Evolutionary conservation across 2,113 vertebrate genomes (phyloP), one percentile per base, ranked within the genome.

Genomic region (Elephas maximus): DNA sequence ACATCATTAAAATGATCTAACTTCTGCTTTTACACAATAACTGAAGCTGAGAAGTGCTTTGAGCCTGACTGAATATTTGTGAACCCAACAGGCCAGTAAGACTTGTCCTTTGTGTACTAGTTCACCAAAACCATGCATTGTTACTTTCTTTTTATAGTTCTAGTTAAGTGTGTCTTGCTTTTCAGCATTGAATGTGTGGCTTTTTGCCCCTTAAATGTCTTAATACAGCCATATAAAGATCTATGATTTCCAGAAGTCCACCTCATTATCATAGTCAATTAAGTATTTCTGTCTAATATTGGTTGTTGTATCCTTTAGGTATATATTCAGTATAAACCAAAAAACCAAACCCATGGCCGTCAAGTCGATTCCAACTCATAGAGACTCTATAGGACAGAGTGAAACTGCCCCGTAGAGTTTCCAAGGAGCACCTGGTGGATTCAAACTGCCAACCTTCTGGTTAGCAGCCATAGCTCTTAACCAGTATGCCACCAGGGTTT

Each of bases 131-230:
- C 18, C 18, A 60, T 4, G 24, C 28, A 11, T 87, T 82, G 12
- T 73, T 94, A 26, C 37, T 94, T 90, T 79, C 45, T 80, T 90
- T 62, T 93, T 73, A 0, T 62, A 57, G 30, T 67, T 79, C 9
- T 11, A 73, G 21, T 89, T 24, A 84, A 81, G 30, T 90, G 8
- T 65, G 33, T 62, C 18, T 33, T 41, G 20, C 48, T 82, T 77
- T 92, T n/a, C 73, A 83, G 45, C 17, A 60, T 14, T 41, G 44
- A 65, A 74, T 92, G 57, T 90, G 80, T 79, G 48, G 24, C 9
- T 7, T 44, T 71, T 96, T 87, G 21, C 63, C 44, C 45, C 85
- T 92, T 77, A 86, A 92, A 65, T 94, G 6, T 87, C 51, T 94
- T 81, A 57, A 63, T 88, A 44, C 24, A 77, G 62, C 37, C 11